These are phyloP conservation scores for Scaeva pyrastri DNA, from an alignment of 2,888 invertebrate genomes.

Conservation along the genomic window DNA sequence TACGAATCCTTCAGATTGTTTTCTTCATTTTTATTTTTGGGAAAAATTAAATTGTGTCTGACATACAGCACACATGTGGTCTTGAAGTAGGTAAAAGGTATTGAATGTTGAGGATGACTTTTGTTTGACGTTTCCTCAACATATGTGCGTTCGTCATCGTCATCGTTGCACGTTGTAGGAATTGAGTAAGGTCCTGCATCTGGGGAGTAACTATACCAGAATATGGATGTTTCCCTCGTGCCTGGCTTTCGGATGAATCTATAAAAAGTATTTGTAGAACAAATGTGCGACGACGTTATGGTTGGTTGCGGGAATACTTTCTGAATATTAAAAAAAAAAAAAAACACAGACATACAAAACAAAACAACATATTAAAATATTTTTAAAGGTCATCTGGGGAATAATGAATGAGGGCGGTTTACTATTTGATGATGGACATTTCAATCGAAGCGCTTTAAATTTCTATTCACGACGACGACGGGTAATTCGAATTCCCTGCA, in stretches of 20 bases:
- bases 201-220: background rate
- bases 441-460: conserved; percentile 45
- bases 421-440: conserved; percentile 23
- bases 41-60: conserved; percentile 54
- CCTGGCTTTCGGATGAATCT: background rate
- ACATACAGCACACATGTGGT: conserved; percentile 63
- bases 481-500: conserved; percentile 53
- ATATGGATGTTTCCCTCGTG: background rate
- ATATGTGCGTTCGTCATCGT: conserved; percentile 56
- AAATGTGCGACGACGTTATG: conserved; percentile 70
- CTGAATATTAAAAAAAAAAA: background rate
- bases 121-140: conserved; percentile 72
- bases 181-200: conserved; percentile 53
- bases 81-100: background rate
- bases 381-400: conserved; percentile 65
- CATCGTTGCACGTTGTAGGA: background rate
- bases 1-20: conserved; percentile 46
- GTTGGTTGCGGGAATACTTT: conserved; percentile 55
- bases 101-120: conserved; percentile 38
- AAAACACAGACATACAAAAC: too few species aligned
- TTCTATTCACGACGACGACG: conserved; percentile 21
- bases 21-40: conserved; percentile 24
- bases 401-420: conserved; percentile 70
- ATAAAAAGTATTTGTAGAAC: conserved; percentile 51
- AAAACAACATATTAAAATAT: too few species aligned